Evolutionary conservation across 2,797 vertebrate genomes (phyloP).

Genomic region (Xyrichtys novacula): DNA sequence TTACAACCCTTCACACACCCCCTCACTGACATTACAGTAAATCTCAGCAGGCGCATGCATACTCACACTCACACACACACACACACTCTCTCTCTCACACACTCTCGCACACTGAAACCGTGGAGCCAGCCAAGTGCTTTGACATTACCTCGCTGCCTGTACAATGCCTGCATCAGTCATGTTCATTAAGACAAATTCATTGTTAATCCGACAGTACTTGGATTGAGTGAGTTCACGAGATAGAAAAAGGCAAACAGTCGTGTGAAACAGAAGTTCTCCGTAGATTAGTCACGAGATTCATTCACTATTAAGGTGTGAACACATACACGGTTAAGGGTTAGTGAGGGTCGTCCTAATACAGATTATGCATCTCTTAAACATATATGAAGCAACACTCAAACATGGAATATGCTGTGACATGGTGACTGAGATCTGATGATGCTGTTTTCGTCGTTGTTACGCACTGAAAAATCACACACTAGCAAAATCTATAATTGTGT

Average conservation of each 20-base stretch:
- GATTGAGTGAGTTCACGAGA: constrained; percentile 59
- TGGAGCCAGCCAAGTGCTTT: constrained; percentile 70
- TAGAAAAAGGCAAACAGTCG: constrained; percentile 72
- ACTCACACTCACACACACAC: constrained; percentile 4
- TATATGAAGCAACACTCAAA: constrained; percentile 58
- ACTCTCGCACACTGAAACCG: constrained; percentile 74
- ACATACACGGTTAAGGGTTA: constrained; percentile 58
- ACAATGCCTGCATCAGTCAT: constrained; percentile 69
- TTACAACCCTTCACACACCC: constrained; percentile 50
- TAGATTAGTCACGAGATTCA: constrained; percentile 57
- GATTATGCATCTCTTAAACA: constrained; percentile 53
- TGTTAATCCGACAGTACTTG: constrained; percentile 66
- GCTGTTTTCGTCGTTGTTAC: constrained; percentile 28
- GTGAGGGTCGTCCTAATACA: constrained; percentile 61
- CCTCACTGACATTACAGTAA: constrained; percentile 57
- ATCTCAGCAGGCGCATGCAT: constrained; percentile 54
- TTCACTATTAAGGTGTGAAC: constrained; percentile 61
- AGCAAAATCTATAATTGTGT: constrained; percentile 43
- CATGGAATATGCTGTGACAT: constrained; percentile 45
- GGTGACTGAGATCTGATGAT: constrained; percentile 47
- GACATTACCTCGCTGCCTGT: constrained; percentile 64
- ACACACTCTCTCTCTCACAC: background rate
- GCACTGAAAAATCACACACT: constrained; percentile 45
- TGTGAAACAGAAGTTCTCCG: constrained; percentile 48
- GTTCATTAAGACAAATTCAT: constrained; percentile 71